phyloP scores from a whole-genome alignment of 2,797 vertebrate species.

The Eurystomus glaucurus region DNA sequence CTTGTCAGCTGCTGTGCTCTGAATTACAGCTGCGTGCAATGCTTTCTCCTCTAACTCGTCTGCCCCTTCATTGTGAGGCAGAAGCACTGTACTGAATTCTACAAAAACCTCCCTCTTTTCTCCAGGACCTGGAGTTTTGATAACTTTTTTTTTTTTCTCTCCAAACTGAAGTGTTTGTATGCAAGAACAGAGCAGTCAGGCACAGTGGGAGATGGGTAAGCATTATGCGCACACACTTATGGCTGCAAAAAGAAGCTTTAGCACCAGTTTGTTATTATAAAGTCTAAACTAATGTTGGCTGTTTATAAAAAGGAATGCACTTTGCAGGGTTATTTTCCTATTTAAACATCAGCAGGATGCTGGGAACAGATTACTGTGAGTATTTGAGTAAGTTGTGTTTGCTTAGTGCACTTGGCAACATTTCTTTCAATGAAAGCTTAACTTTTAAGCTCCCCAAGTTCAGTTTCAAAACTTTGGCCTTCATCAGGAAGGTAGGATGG shows the following conservation, averaged over 20 bases:
- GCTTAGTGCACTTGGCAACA: slow-evolving; percentile 19
- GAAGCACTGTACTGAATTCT: neutral
- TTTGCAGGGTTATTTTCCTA: slow-evolving; percentile 34
- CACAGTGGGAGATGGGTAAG: neutral
- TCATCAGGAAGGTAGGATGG: neutral
- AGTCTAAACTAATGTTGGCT: slow-evolving; percentile 13
- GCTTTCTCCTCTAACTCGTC: neutral
- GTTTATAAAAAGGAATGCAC: slow-evolving; percentile 32
- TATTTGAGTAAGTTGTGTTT: slow-evolving; percentile 39
- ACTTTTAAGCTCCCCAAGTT: neutral
- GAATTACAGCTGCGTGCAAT: neutral
- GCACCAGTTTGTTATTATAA: slow-evolving; percentile 35
- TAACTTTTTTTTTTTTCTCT: neutral
- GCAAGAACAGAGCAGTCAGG: neutral
- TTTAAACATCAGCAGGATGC: slow-evolving; percentile 32
- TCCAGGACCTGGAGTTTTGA: neutral
- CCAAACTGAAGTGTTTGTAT: neutral
- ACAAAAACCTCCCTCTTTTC: neutral
- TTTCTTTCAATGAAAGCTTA: slow-evolving; percentile 22
- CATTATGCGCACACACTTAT: neutral
- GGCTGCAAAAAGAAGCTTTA: slow-evolving; percentile 34
- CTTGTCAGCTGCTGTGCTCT: slow-evolving; percentile 6
- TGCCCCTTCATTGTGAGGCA: neutral
- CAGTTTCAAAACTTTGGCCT: neutral
- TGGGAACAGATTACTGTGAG: slow-evolving; percentile 29